Conservation (phyloP, 2,113 vertebrate species). For the Cranoglanis bouderius region DNA sequence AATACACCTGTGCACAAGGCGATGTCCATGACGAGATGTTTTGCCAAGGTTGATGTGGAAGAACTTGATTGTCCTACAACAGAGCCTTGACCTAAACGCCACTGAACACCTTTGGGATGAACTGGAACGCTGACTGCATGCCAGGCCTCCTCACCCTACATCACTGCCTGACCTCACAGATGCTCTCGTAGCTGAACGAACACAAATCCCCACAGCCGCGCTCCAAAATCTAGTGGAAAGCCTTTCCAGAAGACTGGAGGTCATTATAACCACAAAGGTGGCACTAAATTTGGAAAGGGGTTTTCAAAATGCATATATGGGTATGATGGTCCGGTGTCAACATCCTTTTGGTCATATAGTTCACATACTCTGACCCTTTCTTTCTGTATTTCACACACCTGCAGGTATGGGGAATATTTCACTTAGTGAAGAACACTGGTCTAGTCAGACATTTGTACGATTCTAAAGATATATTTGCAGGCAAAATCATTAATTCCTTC, state of each 20-base stretch:
- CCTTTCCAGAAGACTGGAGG: not conserved
- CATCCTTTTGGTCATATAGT: not conserved
- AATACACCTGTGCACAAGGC: not conserved
- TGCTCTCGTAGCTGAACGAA: not conserved
- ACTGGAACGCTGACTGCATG: not conserved
- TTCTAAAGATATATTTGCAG: not conserved
- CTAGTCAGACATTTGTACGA: not conserved
- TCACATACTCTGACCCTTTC: not conserved
- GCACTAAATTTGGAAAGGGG: not conserved
- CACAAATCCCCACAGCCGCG: not conserved
- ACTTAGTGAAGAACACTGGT: not conserved
- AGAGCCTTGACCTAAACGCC: not conserved
- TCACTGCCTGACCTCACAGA: not conserved
- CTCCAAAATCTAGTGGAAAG: not conserved
- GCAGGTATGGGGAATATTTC: not conserved
- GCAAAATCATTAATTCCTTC: not conserved
- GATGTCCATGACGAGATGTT: not conserved
- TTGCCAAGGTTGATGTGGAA: not conserved
- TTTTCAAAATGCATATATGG: not conserved
- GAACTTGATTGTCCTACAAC: not conserved
- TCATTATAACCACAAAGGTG: not conserved
- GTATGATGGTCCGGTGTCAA: not conserved
- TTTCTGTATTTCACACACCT: not conserved
- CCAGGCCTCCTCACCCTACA: not conserved
- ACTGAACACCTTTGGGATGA: not conserved